A percentile compares a stretch with the other conserved stretches of the same genome.
Conservation (phyloP, 1,140 invertebrate genomes). For the Colletes latitarsis region DNA sequence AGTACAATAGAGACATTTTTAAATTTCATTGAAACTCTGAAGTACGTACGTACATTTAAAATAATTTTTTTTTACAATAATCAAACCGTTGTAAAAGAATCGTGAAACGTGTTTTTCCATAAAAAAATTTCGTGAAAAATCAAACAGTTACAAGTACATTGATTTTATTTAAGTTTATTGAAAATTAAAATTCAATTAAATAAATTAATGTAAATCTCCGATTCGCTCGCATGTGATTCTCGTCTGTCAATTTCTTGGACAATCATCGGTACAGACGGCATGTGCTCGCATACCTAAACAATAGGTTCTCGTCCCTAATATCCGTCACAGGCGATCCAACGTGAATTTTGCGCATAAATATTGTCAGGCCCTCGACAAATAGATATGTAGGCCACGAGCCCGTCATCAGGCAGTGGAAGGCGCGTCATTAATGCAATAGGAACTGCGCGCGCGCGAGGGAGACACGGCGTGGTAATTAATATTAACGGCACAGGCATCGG, state of each 20-base stretch:
- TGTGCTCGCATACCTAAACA: background rate
- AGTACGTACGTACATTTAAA: too few species aligned
- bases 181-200: too few species aligned
- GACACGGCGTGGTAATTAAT: slow-evolving; percentile 66
- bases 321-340: slow-evolving; percentile 3
- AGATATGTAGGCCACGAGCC: slow-evolving; percentile 46
- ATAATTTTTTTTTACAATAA: too few species aligned
- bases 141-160: too few species aligned
- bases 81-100: too few species aligned
- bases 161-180: too few species aligned
- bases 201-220: background rate
- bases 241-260: slow-evolving; percentile 40
- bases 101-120: too few species aligned
- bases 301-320: slow-evolving; percentile 37
- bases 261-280: background rate
- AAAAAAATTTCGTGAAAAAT: too few species aligned
- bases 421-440: slow-evolving; percentile 65
- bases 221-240: background rate
- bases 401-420: slow-evolving; percentile 55
- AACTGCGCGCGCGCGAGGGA: slow-evolving; percentile 51
- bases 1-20: too few species aligned
- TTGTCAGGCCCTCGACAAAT: slow-evolving; percentile 58
- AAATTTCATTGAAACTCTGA: too few species aligned
- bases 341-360: slow-evolving; percentile 62
- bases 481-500: slow-evolving; percentile 69